Base-by-base conservation (phyloP, 1,140 invertebrate genomes). In the Drosophila lacteicornis region DNA sequence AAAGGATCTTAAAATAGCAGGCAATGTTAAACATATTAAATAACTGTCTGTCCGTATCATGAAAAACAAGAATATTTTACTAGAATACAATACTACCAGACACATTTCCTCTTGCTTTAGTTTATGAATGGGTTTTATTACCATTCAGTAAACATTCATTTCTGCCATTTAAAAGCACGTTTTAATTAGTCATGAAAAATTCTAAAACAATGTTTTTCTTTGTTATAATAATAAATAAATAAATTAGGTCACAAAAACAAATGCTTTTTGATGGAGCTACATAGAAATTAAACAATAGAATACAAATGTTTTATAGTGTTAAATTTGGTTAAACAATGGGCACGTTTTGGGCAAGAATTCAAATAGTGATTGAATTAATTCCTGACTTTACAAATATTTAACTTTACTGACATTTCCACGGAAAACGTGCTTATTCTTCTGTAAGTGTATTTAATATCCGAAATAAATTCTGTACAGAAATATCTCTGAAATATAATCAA, bases 311-410 rank as follows among this genome's bases (percentile, higher is more conserved):
- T 40, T 55, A 25, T 22, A n/a, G 33, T 55, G 22, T 55, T 6
- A 15, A 15, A 55, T 22, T 38, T 55, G 33, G 13, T 55, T 55
- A 11, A 40, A 55, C 53, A 55, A 25, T 55, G 22, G 33, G 8
- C 53, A 55, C 53, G 53, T 55, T 55, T 38, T 40, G 4, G 15
- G 8, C 2, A 9, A n/a, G 9, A 36, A 12, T 36, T 36, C 33
- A 12, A 11, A 36, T 11, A 3, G 4, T 36, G 9, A 36, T 2
- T 11, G 33, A 36, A 36, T 11, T 36, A 36, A 11, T 36, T 11
- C 2, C 33, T 3, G 9, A 12, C 33, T 11, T 30, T 30, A 30
- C 27, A 30, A 30, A 7, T 30, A 30, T 30, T 30, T 30, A 30
- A 30, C 27, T 30, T 36, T 33, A 33, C 8, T 33, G 8, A 33